A percentile compares a stretch with the other conserved stretches of the same genome.
Conservation (phyloP, 2,888 invertebrate genomes). For the Willowsia nigromaculata region DNA sequence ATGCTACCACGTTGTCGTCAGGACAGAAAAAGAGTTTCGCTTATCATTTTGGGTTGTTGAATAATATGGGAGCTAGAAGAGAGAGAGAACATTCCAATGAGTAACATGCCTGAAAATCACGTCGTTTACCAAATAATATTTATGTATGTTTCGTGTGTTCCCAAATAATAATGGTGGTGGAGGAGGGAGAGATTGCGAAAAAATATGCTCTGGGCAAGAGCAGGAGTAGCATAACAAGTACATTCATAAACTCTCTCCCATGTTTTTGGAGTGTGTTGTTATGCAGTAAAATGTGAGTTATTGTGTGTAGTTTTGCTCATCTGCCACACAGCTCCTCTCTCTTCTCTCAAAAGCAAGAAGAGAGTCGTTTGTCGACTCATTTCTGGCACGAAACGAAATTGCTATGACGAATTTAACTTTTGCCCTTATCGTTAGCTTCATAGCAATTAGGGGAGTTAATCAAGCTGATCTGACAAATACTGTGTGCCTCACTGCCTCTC, state of each 20-base stretch:
- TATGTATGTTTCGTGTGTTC: slow-evolving; percentile 12
- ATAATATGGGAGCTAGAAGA: background rate
- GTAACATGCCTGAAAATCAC: slow-evolving; percentile 57
- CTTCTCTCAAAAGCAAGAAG: too few species aligned
- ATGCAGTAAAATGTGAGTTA: slow-evolving; percentile 42
- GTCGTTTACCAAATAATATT: slow-evolving; percentile 49
- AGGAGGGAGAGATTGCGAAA: slow-evolving; percentile 45
- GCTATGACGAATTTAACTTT: slow-evolving; percentile 72
- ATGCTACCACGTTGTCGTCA: background rate
- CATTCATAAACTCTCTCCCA: background rate
- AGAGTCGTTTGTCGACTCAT: slow-evolving; percentile 67
- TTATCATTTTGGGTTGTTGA: background rate
- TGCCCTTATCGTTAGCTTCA: slow-evolving; percentile 71
- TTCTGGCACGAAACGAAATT: slow-evolving; percentile 72
- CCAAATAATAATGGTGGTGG: slow-evolving; percentile 12
- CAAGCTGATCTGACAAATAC: slow-evolving; percentile 72
- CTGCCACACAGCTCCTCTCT: slow-evolving; percentile 4
- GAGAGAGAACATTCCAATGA: slow-evolving; percentile 45
- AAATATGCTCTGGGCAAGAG: slow-evolving; percentile 25
- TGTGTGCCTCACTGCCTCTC: slow-evolving; percentile 35
- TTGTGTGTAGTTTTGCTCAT: slow-evolving; percentile 48
- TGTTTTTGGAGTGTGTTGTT: background rate
- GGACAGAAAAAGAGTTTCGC: background rate
- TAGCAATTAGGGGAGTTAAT: slow-evolving; percentile 73
- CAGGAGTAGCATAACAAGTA: background rate